Evolutionary conservation across 2,113 vertebrate genomes (phyloP), one percentile per base, ranked within the genome.

Genomic region (Lucifuga dentata): DNA sequence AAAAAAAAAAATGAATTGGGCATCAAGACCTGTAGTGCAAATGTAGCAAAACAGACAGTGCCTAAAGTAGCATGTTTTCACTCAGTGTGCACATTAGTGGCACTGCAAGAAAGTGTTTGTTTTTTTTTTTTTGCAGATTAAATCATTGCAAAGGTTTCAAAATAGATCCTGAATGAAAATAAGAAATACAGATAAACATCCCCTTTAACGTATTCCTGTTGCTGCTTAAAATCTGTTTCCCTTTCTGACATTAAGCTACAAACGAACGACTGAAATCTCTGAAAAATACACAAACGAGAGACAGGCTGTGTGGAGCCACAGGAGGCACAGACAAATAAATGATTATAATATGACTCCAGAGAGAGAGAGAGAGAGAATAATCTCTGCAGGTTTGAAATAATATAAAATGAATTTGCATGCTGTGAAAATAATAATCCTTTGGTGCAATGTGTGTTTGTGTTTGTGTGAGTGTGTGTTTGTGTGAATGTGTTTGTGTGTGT

Each of bases 381-480:
- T 46, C 26, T 7, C 26, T 29, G 7, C 7, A 7, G 3, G 7
- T 29, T 29, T 29, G 26, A 29, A 3, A 29, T 29, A n/a, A n/a
- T n/a, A n/a, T n/a, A n/a, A n/a, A n/a, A n/a, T n/a, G 5, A 20
- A 15, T 55, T 20, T 62, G 10, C 19, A 19, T 2, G 12, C n/a
- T 36, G 8, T 7, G 6, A 35, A 36, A 45, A 40, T 24, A 40
- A 44, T 16, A 1, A 24, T n/a, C 2, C 17, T 4, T 40, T 23
- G 12, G 35, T 59, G 33, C 20, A n/a, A 13, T 78, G 51, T 65
- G 24, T 72, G n/a, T n/a, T n/a, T n/a, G n/a, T n/a, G n/a, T n/a
- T n/a, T n/a, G n/a, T n/a, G n/a, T n/a, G n/a, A n/a, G n/a, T n/a
- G n/a, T n/a, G n/a, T n/a, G n/a, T n/a, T n/a, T n/a, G n/a, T n/a